Percentiles rank a stretch among this genome's conserved stretches.
Evolutionary conservation across 2,888 invertebrate species (phyloP).

Genomic region (Nasonia oneida): DNA sequence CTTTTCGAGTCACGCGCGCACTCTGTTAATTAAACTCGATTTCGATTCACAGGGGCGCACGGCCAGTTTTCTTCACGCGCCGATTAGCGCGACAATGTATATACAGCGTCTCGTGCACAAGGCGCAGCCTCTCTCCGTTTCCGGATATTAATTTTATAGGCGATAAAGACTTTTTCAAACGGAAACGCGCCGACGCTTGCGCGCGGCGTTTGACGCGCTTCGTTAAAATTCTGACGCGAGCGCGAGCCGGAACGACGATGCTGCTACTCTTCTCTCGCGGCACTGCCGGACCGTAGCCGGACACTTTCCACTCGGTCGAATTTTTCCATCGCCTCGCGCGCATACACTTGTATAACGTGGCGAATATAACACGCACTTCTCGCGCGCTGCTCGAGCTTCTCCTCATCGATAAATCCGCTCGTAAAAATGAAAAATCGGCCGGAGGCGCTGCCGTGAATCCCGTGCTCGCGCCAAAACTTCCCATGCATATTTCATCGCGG

Average conservation of each 20-base stretch:
- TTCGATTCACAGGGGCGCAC: not conserved
- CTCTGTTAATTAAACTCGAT: not conserved
- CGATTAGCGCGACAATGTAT: constrained; percentile 2
- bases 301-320: not conserved
- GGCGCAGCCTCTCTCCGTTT: not conserved
- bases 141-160: no score
- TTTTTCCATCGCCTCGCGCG: not conserved
- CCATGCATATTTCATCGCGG: not conserved
- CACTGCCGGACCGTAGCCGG: not conserved
- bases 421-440: not conserved
- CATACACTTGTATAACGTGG: not conserved
- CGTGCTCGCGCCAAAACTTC: not conserved
- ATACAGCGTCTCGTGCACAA: not conserved
- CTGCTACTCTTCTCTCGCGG: not conserved
- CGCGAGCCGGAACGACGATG: not conserved
- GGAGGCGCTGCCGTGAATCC: not conserved
- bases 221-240: constrained; percentile 8
- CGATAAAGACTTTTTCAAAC: not conserved
- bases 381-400: not conserved
- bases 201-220: not conserved
- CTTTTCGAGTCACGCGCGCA: not conserved
- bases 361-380: not conserved
- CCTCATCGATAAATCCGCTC: not conserved
- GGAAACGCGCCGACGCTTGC: not conserved
- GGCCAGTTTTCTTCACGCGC: not conserved